Conservation (phyloP, 1,140 invertebrate species). For the Calliopsis andreniformis region DNA sequence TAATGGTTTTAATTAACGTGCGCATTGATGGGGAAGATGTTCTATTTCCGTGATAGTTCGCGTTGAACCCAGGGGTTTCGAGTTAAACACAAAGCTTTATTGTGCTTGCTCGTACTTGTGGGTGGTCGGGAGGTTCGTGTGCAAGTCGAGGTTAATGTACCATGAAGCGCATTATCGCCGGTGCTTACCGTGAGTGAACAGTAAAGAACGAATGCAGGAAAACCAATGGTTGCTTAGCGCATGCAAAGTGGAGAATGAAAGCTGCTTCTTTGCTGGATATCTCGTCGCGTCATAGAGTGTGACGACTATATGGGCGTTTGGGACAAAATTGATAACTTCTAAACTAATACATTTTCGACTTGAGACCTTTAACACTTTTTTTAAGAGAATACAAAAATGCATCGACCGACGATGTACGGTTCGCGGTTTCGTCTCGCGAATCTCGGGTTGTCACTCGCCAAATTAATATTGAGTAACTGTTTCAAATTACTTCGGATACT, state of each 20-base stretch:
- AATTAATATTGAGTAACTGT: too few species aligned
- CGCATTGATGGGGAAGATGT: constrained; percentile 49
- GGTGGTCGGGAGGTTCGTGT: constrained; percentile 6
- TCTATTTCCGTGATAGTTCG: constrained; percentile 33
- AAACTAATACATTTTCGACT: too few species aligned
- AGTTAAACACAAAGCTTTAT: constrained; percentile 42
- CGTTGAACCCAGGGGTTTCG: constrained; percentile 5
- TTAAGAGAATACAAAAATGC: too few species aligned
- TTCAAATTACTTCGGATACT: too few species aligned
- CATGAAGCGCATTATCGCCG: constrained; percentile 75
- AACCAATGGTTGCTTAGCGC: constrained; percentile 28
- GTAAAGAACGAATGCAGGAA: constrained; percentile 56
- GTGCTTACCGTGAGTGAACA: constrained; percentile 66
- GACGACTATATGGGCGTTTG: too few species aligned
- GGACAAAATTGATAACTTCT: too few species aligned
- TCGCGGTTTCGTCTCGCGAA: too few species aligned
- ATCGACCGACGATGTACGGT: too few species aligned
- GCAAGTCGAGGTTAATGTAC: constrained; percentile 75
- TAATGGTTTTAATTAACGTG: constrained; percentile 41
- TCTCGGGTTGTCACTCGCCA: too few species aligned
- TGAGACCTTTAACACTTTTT: too few species aligned
- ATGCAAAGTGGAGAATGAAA: not conserved
- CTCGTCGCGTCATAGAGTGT: not conserved
- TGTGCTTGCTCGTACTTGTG: constrained; percentile 50
- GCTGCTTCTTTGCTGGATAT: constrained; percentile 22